These are phyloP conservation scores for Pollachius pollachius DNA, from an alignment of 2,113 vertebrate species.

Conservation along the genomic window DNA sequence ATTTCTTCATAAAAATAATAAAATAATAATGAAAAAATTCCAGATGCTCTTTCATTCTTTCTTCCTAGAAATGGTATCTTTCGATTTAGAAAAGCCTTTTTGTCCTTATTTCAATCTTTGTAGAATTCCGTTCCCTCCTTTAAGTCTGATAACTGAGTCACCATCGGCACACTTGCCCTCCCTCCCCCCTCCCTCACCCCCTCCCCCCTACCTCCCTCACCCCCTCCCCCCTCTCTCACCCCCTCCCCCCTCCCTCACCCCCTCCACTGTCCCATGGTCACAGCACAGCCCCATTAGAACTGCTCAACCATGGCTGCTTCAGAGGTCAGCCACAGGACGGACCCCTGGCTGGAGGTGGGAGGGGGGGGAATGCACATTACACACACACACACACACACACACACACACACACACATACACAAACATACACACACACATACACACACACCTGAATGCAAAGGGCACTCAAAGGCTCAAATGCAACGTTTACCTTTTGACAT, in stretches of 20 bases:
- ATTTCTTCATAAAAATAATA: no score
- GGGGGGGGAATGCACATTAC: constrained; percentile 36
- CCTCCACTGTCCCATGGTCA: constrained; percentile 26
- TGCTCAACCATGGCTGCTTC: constrained; percentile 44
- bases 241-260: background rate
- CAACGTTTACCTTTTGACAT: background rate
- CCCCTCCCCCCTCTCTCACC: background rate
- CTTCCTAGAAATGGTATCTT: background rate
- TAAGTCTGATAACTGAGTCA: constrained; percentile 28
- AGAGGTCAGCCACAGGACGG: constrained; percentile 56
- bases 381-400: background rate
- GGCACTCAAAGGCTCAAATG: background rate
- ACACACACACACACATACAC: background rate
- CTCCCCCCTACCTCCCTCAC: background rate
- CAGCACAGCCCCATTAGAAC: constrained; percentile 33
- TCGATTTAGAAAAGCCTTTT: background rate
- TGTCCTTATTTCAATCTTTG: background rate
- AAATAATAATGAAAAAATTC: background rate
- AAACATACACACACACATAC: constrained; percentile 1
- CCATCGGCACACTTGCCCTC: constrained; percentile 17
- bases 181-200: background rate
- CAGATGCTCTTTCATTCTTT: background rate
- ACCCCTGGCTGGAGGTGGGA: constrained; percentile 42
- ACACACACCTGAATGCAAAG: background rate
- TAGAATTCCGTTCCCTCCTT: background rate